Percentiles rank a stretch among this genome's conserved stretches.
These are phyloP conservation scores for Ypsolopha sequella DNA, from an alignment of 2,888 invertebrate species.

Conservation along the genomic window DNA sequence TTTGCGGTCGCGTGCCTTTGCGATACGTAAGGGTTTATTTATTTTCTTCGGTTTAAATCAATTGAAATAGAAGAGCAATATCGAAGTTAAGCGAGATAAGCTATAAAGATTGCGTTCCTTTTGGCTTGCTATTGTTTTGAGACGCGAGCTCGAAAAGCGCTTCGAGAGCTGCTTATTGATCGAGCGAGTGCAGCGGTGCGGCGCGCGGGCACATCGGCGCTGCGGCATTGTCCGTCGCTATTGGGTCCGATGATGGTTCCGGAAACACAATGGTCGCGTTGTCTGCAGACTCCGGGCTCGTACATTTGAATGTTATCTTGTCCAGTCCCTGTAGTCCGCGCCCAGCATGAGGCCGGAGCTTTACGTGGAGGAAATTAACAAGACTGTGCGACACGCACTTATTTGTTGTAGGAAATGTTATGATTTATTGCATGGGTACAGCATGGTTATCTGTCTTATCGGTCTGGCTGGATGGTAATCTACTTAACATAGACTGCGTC, in stretches of 20 bases:
- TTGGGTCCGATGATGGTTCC: slow-evolving; percentile 1
- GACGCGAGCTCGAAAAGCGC: slow-evolving; percentile 23
- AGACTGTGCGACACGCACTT: slow-evolving; percentile 37
- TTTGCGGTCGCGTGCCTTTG: slow-evolving; percentile 34
- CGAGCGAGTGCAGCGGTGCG: background rate
- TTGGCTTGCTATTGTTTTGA: slow-evolving; percentile 45
- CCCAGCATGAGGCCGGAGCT: slow-evolving; percentile 40
- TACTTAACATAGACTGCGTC: background rate
- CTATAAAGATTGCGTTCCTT: slow-evolving; percentile 52
- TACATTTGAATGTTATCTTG: slow-evolving; percentile 26
- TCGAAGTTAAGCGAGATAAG: slow-evolving; percentile 41
- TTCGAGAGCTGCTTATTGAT: background rate
- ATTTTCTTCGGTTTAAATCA: slow-evolving; percentile 49
- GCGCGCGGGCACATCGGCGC: background rate
- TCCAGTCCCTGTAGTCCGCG: slow-evolving; percentile 14
- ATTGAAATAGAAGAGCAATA: slow-evolving; percentile 43
- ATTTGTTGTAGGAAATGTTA: slow-evolving; percentile 9
- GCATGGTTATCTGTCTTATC: slow-evolving; percentile 1
- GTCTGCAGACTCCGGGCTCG: slow-evolving; percentile 12
- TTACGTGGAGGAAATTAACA: slow-evolving; percentile 37
- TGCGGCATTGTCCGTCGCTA: slow-evolving; percentile 21
- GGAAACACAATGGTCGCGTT: too few species aligned
- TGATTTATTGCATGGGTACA: slow-evolving; percentile 2
- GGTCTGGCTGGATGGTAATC: background rate
- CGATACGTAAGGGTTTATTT: slow-evolving; percentile 32